Evolutionary conservation across 2,888 invertebrate genomes (phyloP), one percentile per base, ranked within the genome.

Genomic region (Panorpa germanica): DNA sequence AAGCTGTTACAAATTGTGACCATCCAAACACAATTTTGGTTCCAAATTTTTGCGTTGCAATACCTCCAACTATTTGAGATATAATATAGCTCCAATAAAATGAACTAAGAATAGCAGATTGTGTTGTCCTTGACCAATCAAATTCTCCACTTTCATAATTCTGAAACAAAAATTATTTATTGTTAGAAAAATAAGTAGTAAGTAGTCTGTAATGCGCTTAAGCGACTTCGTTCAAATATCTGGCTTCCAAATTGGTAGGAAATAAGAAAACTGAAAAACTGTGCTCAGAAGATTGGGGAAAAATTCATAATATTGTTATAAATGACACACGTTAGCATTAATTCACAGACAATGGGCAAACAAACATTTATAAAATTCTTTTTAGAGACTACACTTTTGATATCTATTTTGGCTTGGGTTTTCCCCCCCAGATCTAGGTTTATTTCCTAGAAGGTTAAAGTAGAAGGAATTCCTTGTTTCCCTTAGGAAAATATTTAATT

Each of bases 1-100:
- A 39, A 2, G 73, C 74, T n/a, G 74, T 75, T 20, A 61, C 58
- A 22, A 71, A 49, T 45, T 75, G 74, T 3, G 74, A 72, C 42
- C 67, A 70, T 9, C 74, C 70, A 41, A 72, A 73, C 4, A 74
- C 72, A 4, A 62, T 56, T 48, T 74, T 75, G 10, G 74, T 73
- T 31, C 74, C 74, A 42, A 73, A 63, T 44, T 64, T 60, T 49
- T 75, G 74, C 2, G 74, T 73, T 15, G 74, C 64, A 37, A 71
- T 55, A 15, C 74, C 74, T 9, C 74, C 74, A 14, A 69, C 67
- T 23, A 58, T 54, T 53, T 74, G 74, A 1, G 72, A 71, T 9
- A 74, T 50, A 34, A 74, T 71, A 48, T 75, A 74, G 38, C 71
- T 71, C 73, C 73, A 73, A 48, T 72, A 75, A 48, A 74, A 75